Evolutionary conservation across 1,140 invertebrate genomes (phyloP), one percentile per base, ranked within the genome.

Genomic region (Lucilia cuprina): DNA sequence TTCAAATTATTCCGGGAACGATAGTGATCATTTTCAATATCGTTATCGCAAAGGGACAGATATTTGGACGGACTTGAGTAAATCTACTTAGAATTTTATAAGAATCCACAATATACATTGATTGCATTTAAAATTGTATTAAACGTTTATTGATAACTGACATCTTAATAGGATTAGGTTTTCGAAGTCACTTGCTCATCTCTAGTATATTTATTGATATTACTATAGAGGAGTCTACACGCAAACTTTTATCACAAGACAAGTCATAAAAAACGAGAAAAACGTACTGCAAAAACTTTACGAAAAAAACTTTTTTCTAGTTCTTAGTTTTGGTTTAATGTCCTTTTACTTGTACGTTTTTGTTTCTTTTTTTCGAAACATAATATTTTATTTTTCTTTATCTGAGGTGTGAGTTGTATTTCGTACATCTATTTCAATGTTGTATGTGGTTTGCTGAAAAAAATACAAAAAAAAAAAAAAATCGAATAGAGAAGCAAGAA

Each of bases 361-460:
- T 17, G 55, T 60, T 17, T 14, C 13, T 60, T 14, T 14, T n/a
- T 60, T n/a, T 60, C n/a, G 1, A 60, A 3, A 60, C 50, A 60
- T 12, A 60, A 21, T 55, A 55, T 55, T 55, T 55, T 55, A 70
- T 70, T 19, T 70, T 70, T 70, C n/a, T 8, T 70, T 70, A 70
- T 70, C 65, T 12, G 65, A 70, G 65, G 65, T 70, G 65, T 70
- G 65, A 70, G 65, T 70, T 70, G 65, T 70, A 5, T 70, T 70
- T 8, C 17, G 19, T 70, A 70, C 5, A 70, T 70, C 5, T 70
- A 60, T n/a, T 10, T 21, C 65, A 70, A 70, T 70, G 65, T 70
- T 70, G 19, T 25, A 70, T 70, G 65, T 21, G 65, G 65, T 70
- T 70, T 70, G 17, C 21, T 30, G 25, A 30, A 30, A 30, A 30